Conservation (phyloP, 2,888 invertebrate species). For the Adela reaumurella region DNA sequence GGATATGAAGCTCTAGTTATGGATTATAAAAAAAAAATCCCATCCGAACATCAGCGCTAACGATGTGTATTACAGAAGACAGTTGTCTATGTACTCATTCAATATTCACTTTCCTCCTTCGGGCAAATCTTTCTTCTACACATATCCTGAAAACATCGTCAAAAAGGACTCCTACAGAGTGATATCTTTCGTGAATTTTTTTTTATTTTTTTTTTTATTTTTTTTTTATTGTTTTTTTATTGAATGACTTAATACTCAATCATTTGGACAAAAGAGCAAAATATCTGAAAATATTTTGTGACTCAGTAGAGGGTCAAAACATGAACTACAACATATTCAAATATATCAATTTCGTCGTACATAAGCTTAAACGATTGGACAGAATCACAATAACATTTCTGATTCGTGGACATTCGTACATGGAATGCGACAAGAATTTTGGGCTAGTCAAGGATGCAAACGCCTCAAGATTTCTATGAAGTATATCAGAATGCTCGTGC, state of each 20-base stretch:
- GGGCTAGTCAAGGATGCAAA: constrained; percentile 11
- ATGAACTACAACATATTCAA: constrained; percentile 9
- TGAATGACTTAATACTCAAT: constrained; percentile 12
- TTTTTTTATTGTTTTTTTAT: no score
- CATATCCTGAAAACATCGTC: constrained; percentile 14
- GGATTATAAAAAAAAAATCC: constrained; percentile 13
- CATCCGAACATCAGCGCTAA: constrained; percentile 17
- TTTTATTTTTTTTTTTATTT: no score
- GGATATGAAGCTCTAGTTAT: constrained; percentile 11
- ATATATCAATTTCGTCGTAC: constrained; percentile 10
- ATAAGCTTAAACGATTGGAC: constrained; percentile 9
- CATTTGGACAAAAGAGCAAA: constrained; percentile 7
- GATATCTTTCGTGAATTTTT: constrained; percentile 11
- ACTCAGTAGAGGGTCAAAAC: no score
- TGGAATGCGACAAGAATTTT: constrained; percentile 13
- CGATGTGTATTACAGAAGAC: constrained; percentile 14
- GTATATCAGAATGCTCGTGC: no score
- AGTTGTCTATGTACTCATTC: constrained; percentile 14
- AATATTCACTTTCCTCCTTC: constrained; percentile 14
- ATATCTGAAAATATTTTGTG: constrained; percentile 8
- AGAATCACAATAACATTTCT: constrained; percentile 6
- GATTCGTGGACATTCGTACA: constrained; percentile 10
- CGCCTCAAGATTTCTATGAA: no score
- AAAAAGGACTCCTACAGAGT: constrained; percentile 15
- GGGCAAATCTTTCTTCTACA: constrained; percentile 13